Evolutionary conservation across 2,797 vertebrate species (phyloP).

Genomic region (Agapornis canus): DNA sequence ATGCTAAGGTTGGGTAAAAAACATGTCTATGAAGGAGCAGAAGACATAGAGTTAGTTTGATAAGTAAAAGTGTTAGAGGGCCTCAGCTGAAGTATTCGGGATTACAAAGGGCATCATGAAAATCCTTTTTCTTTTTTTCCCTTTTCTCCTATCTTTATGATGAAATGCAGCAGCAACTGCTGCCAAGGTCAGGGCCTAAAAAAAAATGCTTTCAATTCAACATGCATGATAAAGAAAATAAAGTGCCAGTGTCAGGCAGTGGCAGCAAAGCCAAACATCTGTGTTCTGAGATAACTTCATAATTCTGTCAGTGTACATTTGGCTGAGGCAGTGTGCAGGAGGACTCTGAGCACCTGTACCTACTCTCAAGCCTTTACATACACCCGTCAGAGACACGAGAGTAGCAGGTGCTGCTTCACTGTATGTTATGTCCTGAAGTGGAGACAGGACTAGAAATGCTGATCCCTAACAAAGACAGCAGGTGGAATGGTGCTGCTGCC

Average conservation of each 20-base stretch:
- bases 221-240: conserved; percentile 31
- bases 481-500: neutral
- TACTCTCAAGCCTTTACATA: conserved; percentile 11
- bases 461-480: conserved; percentile 19
- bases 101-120: conserved; percentile 28
- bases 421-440: neutral
- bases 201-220: conserved; percentile 40
- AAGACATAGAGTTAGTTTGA: neutral
- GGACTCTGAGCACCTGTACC: conserved; percentile 31
- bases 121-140: neutral
- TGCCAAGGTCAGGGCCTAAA: conserved; percentile 55
- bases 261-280: conserved; percentile 34
- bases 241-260: neutral
- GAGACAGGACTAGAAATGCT: neutral
- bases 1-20: neutral
- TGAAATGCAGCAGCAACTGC: conserved; percentile 29
- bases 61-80: neutral
- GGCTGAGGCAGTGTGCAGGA: neutral
- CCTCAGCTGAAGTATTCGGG: neutral
- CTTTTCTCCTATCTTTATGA: neutral
- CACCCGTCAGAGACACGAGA: neutral
- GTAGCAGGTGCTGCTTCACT: conserved; percentile 28
- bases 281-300: conserved; percentile 39
- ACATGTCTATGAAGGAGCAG: neutral
- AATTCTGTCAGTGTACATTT: conserved; percentile 9